phyloP scores from a whole-genome alignment of 2,113 vertebrate species.

The Heptranchias perlo region DNA sequence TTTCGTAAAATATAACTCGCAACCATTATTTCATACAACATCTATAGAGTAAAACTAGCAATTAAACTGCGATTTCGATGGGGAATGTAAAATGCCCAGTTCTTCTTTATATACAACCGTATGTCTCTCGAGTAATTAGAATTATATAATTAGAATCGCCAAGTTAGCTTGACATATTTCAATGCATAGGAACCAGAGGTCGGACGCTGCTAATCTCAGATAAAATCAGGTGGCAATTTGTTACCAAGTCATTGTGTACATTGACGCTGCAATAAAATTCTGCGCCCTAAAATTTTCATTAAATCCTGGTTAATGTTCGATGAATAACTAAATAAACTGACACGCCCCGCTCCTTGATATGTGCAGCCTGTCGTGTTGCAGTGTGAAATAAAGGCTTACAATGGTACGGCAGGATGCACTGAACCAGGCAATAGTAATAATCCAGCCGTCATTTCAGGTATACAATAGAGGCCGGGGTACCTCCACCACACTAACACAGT shows the following conservation, averaged over 20 bases:
- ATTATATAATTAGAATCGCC: neutral
- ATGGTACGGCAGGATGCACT: neutral
- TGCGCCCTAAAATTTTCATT: conserved; percentile 29
- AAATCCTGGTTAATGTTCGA: conserved; percentile 37
- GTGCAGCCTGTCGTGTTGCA: neutral
- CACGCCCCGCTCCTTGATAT: neutral
- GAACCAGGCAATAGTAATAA: conserved; percentile 1
- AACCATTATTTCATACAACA: neutral
- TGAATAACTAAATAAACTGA: conserved; percentile 36
- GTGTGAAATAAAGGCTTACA: conserved; percentile 23
- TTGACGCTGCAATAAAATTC: conserved; percentile 15
- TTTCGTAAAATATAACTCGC: neutral
- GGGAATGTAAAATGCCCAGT: neutral
- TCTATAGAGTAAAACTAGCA: neutral
- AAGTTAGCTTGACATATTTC: neutral
- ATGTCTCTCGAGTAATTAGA: neutral
- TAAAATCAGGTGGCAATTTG: conserved; percentile 28
- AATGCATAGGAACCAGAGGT: neutral
- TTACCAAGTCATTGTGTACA: conserved; percentile 24
- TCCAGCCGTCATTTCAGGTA: neutral
- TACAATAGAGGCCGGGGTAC: neutral
- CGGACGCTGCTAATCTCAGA: neutral
- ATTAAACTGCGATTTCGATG: neutral
- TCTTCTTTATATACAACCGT: neutral
- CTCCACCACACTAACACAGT: neutral